Conservation (phyloP, 1,140 invertebrate genomes). For the Trichonephila clavata region DNA sequence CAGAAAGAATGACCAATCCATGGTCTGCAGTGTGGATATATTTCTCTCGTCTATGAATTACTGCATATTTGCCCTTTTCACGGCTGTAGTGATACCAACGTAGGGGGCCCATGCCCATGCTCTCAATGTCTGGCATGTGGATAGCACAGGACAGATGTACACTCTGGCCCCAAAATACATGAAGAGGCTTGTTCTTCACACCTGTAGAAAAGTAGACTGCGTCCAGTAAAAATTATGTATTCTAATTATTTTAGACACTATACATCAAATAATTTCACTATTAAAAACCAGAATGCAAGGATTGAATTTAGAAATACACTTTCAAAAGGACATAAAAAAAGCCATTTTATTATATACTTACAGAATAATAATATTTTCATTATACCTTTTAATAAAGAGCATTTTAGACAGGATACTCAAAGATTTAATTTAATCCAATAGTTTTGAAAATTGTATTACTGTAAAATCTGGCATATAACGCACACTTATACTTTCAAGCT, state of each 20-base stretch:
- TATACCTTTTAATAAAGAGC: too few relatives aligned
- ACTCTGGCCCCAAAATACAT: slow-evolving; percentile 94
- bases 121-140: slow-evolving; percentile 86
- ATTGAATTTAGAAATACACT: background rate
- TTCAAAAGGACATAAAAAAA: too few relatives aligned
- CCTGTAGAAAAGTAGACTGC: background rate
- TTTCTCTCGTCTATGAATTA: slow-evolving; percentile 87
- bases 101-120: slow-evolving; percentile 63
- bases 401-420: too few relatives aligned
- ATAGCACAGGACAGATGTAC: slow-evolving; percentile 95
- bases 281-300: background rate
- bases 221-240: too few relatives aligned
- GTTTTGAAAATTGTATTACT: too few relatives aligned
- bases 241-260: too few relatives aligned
- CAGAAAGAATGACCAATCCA: slow-evolving; percentile 93
- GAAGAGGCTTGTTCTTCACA: slow-evolving; percentile 90
- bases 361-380: too few relatives aligned
- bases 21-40: slow-evolving; percentile 95
- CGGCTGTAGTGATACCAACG: slow-evolving; percentile 90
- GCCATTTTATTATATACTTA: too few relatives aligned
- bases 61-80: slow-evolving; percentile 86
- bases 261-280: too few relatives aligned
- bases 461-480: too few relatives aligned
- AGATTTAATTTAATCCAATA: too few relatives aligned
- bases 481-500: too few relatives aligned